Conservation (phyloP, 2,888 invertebrate species). For the Cistogaster globosa region DNA sequence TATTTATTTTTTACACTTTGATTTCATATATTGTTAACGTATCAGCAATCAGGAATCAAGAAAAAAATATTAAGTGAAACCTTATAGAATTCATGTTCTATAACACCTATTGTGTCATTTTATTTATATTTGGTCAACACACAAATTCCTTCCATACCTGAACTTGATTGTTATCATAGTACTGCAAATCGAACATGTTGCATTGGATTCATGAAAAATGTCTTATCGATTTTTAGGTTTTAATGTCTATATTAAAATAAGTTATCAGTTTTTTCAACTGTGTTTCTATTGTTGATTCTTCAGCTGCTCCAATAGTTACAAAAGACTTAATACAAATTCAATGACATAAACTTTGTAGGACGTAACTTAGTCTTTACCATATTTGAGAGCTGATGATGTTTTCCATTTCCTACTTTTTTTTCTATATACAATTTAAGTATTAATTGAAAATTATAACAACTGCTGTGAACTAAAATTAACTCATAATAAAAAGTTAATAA, state of each 20-base stretch:
- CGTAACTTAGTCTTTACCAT: not conserved
- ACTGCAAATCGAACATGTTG: not conserved
- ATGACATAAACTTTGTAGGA: not conserved
- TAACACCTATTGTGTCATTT: conserved; percentile 67
- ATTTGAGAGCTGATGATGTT: not conserved
- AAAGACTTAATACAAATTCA: not conserved
- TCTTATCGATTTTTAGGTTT: conserved; percentile 23
- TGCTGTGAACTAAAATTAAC: too few relatives aligned
- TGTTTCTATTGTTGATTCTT: not conserved
- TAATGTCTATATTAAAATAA: conserved; percentile 36
- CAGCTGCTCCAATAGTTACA: not conserved
- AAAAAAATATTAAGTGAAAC: conserved; percentile 61
- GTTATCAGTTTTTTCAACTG: conserved; percentile 7
- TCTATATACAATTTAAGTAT: too few relatives aligned
- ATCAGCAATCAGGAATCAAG: conserved; percentile 26
- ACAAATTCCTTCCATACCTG: conserved; percentile 49
- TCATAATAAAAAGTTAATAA: too few relatives aligned
- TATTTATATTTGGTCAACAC: conserved; percentile 60
- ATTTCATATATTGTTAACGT: conserved; percentile 50
- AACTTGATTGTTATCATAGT: conserved; percentile 57
- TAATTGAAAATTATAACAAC: not conserved
- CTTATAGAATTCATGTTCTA: conserved; percentile 62
- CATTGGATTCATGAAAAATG: conserved; percentile 31
- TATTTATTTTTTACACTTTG: conserved; percentile 11
- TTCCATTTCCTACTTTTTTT: not conserved